Evolutionary conservation across 2,888 invertebrate genomes (phyloP).

Genomic region (Stenotaenia linearis): DNA sequence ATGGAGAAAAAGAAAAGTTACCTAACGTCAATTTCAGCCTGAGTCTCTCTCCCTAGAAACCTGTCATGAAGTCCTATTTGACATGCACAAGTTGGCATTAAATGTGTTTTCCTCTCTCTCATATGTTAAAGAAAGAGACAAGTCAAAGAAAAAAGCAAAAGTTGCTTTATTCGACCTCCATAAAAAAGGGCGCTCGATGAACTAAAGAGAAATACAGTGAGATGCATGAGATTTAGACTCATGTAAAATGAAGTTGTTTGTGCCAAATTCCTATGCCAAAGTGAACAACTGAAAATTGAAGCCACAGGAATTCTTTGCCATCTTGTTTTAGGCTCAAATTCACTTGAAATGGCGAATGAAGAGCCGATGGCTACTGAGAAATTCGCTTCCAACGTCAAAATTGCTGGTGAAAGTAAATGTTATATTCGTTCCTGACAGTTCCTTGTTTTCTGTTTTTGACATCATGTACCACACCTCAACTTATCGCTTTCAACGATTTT

Average conservation of each 20-base stretch:
- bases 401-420: neutral
- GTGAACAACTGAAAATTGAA: constrained; percentile 2
- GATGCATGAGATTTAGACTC: neutral
- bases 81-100: constrained; percentile 14
- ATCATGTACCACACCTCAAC: neutral
- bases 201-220: neutral
- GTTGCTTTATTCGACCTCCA: neutral
- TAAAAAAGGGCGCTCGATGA: neutral
- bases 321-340: neutral
- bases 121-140: neutral
- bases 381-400: neutral
- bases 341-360: neutral
- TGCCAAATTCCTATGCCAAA: neutral
- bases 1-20: neutral
- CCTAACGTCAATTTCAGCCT: neutral
- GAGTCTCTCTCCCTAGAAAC: neutral
- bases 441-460: neutral
- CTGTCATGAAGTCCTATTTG: neutral
- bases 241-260: neutral
- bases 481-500: neutral
- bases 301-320: constrained; percentile 1
- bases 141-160: neutral
- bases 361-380: neutral
- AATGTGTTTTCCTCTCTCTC: neutral
- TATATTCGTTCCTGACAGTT: neutral